A percentile compares a stretch with the other conserved stretches of the same genome.
Evolutionary conservation across 2,113 vertebrate genomes (phyloP).

Genomic region (Seriola rivoliana): DNA sequence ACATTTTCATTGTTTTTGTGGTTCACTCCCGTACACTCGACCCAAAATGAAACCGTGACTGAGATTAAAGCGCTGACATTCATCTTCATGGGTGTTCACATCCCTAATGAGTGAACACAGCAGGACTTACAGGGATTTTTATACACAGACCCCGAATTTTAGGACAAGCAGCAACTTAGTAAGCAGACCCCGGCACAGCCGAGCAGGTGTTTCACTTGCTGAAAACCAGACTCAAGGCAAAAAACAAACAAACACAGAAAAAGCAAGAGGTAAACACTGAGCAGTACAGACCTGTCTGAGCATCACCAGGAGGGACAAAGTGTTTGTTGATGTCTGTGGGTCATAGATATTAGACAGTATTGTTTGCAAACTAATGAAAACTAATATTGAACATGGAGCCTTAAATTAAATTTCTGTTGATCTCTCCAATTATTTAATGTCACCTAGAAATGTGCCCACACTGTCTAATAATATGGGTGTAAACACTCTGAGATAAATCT

Average conservation of each 20-base stretch:
- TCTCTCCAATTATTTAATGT: neutral
- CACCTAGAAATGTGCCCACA: neutral
- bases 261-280: too few relatives aligned
- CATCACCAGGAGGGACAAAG: too few relatives aligned
- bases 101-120: neutral
- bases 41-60: neutral
- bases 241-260: too few relatives aligned
- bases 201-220: neutral
- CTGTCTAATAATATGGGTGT: neutral
- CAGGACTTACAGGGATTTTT: neutral
- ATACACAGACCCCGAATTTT: neutral
- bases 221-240: neutral
- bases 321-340: too few relatives aligned
- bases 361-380: neutral
- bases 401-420: neutral
- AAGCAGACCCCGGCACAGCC: neutral
- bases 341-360: too few relatives aligned
- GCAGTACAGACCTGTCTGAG: too few relatives aligned
- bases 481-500: neutral
- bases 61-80: neutral
- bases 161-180: neutral
- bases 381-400: neutral
- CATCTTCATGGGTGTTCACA: neutral
- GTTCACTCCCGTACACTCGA: neutral
- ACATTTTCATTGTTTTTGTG: constrained; percentile 42